Evolutionary conservation across 92 coral and sea anemone genomes (phyloP).

Genomic region (Pocillopora grandis): DNA sequence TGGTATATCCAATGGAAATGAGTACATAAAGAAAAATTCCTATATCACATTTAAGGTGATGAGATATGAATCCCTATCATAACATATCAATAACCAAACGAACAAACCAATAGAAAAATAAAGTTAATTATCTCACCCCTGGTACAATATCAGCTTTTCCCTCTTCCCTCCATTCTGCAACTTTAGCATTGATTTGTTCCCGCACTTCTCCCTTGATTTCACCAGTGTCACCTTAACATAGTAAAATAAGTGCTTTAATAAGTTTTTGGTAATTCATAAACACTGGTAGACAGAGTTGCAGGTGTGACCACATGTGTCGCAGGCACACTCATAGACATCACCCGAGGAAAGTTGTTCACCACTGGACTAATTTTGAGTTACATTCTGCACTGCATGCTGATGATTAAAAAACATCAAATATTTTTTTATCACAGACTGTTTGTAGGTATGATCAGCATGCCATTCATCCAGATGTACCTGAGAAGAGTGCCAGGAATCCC

Average conservation of each 20-base stretch:
- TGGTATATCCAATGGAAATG: neutral
- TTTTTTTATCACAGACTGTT: too few relatives aligned
- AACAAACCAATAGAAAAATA: neutral
- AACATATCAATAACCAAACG: neutral
- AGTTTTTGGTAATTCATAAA: neutral
- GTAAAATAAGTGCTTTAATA: neutral
- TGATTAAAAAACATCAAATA: neutral
- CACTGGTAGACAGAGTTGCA: too few relatives aligned
- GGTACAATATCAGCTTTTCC: conserved; percentile 99
- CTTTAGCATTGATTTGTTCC: conserved; percentile 96
- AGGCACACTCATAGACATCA: too few relatives aligned
- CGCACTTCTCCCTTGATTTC: conserved; percentile 97
- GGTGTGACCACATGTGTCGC: too few relatives aligned
- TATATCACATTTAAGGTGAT: too few relatives aligned
- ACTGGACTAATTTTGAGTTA: too few relatives aligned
- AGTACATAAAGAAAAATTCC: too few relatives aligned
- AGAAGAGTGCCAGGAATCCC: conserved; percentile 94
- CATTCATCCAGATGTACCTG: conserved; percentile 56
- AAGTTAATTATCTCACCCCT: conserved; percentile 62
- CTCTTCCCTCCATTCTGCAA: conserved; percentile 98
- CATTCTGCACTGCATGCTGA: too few relatives aligned
- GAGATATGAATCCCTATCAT: neutral
- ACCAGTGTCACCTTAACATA: conserved; percentile 86
- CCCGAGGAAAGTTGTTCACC: too few relatives aligned
- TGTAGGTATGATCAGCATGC: neutral